phyloP scores from a whole-genome alignment of 2,888 invertebrate genomes.

The Pegoplata infirma region DNA sequence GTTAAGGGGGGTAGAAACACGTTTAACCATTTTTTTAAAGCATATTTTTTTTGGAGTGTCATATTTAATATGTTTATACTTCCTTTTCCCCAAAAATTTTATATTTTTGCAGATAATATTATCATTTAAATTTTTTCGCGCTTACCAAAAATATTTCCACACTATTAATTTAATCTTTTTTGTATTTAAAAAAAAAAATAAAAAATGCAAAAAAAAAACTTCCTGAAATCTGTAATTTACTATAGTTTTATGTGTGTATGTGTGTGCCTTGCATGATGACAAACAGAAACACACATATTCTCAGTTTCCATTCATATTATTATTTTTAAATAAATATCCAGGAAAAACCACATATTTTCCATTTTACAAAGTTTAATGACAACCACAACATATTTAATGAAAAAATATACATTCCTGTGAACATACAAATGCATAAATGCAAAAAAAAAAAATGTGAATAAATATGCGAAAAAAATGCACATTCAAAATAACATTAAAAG shows the following conservation, averaged over 20 bases:
- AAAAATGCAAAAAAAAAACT: too few relatives aligned
- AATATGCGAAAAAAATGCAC: conserved; percentile 17
- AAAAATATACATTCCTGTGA: conserved; percentile 17
- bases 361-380: conserved; percentile 58
- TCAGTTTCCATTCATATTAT: conserved; percentile 17
- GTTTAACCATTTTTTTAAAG: background rate
- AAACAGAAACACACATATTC: too few relatives aligned
- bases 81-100: too few relatives aligned
- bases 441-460: too few relatives aligned
- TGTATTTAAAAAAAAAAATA: background rate
- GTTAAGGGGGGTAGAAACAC: background rate
- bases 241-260: too few relatives aligned
- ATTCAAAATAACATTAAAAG: conserved; percentile 43
- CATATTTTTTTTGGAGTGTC: conserved; percentile 8
- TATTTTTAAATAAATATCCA: conserved; percentile 50
- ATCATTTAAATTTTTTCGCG: background rate
- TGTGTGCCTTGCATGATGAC: too few relatives aligned
- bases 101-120: conserved; percentile 7
- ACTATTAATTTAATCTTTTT: conserved; percentile 32
- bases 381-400: conserved; percentile 61
- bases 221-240: conserved; percentile 30
- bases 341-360: conserved; percentile 56
- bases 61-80: conserved; percentile 30
- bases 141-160: background rate
- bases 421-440: background rate